Evolutionary conservation across 2,797 vertebrate genomes (phyloP), one percentile per base, ranked within the genome.

Genomic region (Sebastes itinus): DNA sequence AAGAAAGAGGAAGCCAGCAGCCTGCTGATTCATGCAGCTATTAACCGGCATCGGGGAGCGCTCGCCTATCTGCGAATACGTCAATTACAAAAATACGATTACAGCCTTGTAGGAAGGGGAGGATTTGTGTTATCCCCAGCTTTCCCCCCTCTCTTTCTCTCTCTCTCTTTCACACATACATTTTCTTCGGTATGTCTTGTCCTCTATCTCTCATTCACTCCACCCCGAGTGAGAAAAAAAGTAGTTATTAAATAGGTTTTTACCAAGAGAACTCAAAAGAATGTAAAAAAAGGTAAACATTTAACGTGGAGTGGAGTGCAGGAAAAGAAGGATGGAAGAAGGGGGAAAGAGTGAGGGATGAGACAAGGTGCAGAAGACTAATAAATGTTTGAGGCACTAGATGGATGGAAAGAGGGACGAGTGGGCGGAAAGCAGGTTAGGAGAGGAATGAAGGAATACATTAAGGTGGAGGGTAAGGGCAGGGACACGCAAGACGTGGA

Each of bases 1-100:
- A 81, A 85, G 84, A 84, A 86, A 74, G 78, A 77, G 77, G 69
- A 84, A 86, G 79, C 81, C 52, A 49, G 72, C 87, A 85, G 83
- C 62, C 67, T 58, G 78, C 88, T 87, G 89, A 82, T 81, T 85
- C 61, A 42, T 70, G 76, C 83, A 64, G 82, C 89, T 90, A 89
- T 92, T 93, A 92, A 85, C 75, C 56, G 22, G 87, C 81, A 89
- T 92, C 87, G 14, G 81, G 81, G 87, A 82, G 66, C 61, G 60
- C 88, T 92, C 58, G 20, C 61, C 86, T 91, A 91, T 93, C 90
- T 88, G 76, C 42, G 64, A 87, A 92, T 88, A 86, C 71, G 86
- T 91, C 93, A 91, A 84, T 94, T 94, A 91, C 84, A 87, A 92
- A 92, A 92, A 93, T 88, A 80, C 62, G 81, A 94, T 94, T 93